phyloP scores from a whole-genome alignment of 2,797 vertebrate genomes.

The Acanthurus leucopareius region DNA sequence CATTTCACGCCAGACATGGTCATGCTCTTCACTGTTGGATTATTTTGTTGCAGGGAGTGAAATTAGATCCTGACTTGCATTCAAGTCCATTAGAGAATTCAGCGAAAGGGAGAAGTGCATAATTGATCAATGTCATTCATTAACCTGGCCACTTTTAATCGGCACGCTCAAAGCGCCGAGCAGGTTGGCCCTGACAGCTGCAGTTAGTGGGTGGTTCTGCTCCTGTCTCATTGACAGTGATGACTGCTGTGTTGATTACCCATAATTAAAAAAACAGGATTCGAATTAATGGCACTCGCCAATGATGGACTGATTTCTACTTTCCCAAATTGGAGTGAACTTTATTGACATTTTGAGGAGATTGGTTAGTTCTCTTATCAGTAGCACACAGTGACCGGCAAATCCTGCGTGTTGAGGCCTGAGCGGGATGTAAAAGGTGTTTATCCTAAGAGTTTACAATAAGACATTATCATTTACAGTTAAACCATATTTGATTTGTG shows the following conservation, averaged over 20 bases:
- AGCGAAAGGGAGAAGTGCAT: slow-evolving; percentile 28
- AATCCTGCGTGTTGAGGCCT: background rate
- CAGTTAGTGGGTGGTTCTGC: slow-evolving; percentile 50
- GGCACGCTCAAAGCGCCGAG: slow-evolving; percentile 44
- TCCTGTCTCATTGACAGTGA: slow-evolving; percentile 54
- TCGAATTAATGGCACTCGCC: slow-evolving; percentile 48
- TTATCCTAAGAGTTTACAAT: background rate
- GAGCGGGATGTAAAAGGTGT: background rate
- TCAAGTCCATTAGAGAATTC: slow-evolving; percentile 14
- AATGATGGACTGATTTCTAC: slow-evolving; percentile 37
- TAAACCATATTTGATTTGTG: background rate
- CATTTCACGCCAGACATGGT: background rate
- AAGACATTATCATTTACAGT: background rate
- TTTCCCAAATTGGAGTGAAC: slow-evolving; percentile 31
- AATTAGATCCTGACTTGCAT: background rate
- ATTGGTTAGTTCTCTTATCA: background rate
- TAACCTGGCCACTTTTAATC: slow-evolving; percentile 63
- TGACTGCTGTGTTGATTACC: slow-evolving; percentile 66
- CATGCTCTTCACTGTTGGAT: background rate
- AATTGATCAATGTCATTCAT: slow-evolving; percentile 69
- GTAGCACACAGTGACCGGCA: background rate
- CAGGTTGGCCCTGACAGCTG: slow-evolving; percentile 58
- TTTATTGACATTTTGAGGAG: slow-evolving; percentile 38
- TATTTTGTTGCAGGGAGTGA: background rate
- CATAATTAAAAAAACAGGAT: slow-evolving; percentile 62